These are phyloP conservation scores for Cerastoderma edule DNA, from an alignment of 2,888 invertebrate genomes.

Conservation along the genomic window DNA sequence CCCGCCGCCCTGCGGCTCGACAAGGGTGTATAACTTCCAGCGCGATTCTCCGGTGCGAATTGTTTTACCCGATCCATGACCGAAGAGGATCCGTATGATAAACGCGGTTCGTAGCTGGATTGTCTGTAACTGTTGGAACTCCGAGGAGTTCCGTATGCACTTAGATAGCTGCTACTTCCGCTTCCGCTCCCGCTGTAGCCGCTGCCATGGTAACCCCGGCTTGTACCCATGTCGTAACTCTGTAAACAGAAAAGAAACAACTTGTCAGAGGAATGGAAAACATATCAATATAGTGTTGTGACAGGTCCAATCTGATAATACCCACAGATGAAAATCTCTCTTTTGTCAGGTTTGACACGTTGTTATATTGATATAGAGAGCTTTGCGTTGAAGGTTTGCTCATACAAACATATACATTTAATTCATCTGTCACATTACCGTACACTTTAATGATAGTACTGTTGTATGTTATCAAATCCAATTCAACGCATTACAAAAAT, in stretches of 20 bases:
- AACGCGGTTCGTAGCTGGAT: slow-evolving; percentile 58
- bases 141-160: slow-evolving; percentile 59
- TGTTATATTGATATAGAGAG: too few relatives aligned
- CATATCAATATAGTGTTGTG: too few relatives aligned
- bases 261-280: too few relatives aligned
- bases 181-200: slow-evolving; percentile 60
- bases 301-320: too few relatives aligned
- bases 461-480: too few relatives aligned
- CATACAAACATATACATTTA: too few relatives aligned
- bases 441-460: too few relatives aligned
- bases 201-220: slow-evolving; percentile 72
- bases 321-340: too few relatives aligned
- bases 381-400: too few relatives aligned
- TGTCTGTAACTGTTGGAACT: slow-evolving; percentile 54
- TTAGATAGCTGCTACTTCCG: slow-evolving; percentile 61
- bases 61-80: slow-evolving; percentile 75
- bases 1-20: slow-evolving; percentile 56
- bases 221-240: slow-evolving; percentile 78
- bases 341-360: too few relatives aligned
- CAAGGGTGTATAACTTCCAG: slow-evolving; percentile 68
- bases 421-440: too few relatives aligned
- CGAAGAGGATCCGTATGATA: slow-evolving; percentile 47
- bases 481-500: too few relatives aligned
- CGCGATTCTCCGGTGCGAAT: slow-evolving; percentile 45
- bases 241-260: slow-evolving; percentile 67